A percentile compares a stretch with the other conserved stretches of the same genome.
Evolutionary conservation across 2,113 vertebrate species (phyloP).

Genomic region (Syrrhaptes paradoxus): DNA sequence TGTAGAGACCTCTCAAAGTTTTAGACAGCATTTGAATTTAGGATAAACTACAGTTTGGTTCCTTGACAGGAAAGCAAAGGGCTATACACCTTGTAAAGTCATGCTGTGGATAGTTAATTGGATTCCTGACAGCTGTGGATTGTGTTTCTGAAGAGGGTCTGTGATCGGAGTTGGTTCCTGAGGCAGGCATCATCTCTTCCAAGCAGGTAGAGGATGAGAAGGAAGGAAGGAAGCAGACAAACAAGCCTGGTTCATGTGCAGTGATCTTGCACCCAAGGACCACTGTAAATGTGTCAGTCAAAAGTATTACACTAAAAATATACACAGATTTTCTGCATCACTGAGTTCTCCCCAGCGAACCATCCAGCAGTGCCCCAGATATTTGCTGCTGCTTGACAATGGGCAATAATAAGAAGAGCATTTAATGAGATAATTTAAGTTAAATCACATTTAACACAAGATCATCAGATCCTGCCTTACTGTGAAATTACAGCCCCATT

Average conservation of each 20-base stretch:
- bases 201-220: rapidly evolving
- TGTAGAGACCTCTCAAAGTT: neutral
- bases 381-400: neutral
- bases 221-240: neutral
- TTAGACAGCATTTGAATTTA: neutral
- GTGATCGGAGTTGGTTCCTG: neutral
- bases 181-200: neutral
- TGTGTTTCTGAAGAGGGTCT: neutral
- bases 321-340: neutral
- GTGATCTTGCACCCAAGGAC: neutral
- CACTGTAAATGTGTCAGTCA: neutral
- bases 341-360: neutral
- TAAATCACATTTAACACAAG: neutral
- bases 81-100: neutral
- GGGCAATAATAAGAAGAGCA: neutral
- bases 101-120: neutral
- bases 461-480: neutral
- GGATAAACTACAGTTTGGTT: neutral
- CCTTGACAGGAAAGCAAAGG: neutral
- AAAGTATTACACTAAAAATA: neutral
- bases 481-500: neutral
- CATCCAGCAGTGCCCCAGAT: neutral
- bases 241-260: neutral
- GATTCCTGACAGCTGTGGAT: neutral
- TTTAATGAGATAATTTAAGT: slow-evolving; percentile 30